Evolutionary conservation across 2,888 invertebrate species (phyloP), one percentile per base, ranked within the genome.

Genomic region (Lasiommata megera): DNA sequence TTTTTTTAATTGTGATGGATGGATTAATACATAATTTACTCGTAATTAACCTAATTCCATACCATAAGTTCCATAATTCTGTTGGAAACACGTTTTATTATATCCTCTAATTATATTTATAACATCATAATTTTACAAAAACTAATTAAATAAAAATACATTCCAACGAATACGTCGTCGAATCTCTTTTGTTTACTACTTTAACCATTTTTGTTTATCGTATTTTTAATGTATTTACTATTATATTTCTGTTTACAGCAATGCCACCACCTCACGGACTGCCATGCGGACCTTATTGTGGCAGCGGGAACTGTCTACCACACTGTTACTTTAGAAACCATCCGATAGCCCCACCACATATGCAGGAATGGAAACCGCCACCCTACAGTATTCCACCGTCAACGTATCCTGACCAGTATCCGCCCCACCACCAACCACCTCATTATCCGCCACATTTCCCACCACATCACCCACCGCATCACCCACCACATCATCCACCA

Each of bases 241-340:
- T 23, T 3, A 3, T 23, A 23, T 44, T 46, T 37, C 8, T 46
- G n/a, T 52, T 58, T 52, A 16, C 54, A 60, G 63, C 16, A 41
- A 60, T 60, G 55, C 43, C 62, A 17, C 54, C 60, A 14, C 51
- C 52, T 16, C 59, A 60, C 14, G 54, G 28, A 7, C 37, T 63
- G 14, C 63, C 63, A 1, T 63, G 63, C 38, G 57, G 60, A 9
- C 63, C 63, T n/a, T 44, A 63, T 17, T 65, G 64, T 23, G 57
- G 60, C 8, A 17, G 36, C 6, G 61, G 55, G 7, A 36, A 23
- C 14, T 65, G 63, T 53, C 44, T 61, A 7, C 61, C 63, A 36
- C 64, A 64, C 38, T 63, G 64, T 17, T 54, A 34, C 37, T 55
- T 44, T n/a, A 52, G 56, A 1, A 34, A 38, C 18, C 43, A 18